Conservation (phyloP, 1,140 invertebrate genomes). For the Nasonia giraulti region DNA sequence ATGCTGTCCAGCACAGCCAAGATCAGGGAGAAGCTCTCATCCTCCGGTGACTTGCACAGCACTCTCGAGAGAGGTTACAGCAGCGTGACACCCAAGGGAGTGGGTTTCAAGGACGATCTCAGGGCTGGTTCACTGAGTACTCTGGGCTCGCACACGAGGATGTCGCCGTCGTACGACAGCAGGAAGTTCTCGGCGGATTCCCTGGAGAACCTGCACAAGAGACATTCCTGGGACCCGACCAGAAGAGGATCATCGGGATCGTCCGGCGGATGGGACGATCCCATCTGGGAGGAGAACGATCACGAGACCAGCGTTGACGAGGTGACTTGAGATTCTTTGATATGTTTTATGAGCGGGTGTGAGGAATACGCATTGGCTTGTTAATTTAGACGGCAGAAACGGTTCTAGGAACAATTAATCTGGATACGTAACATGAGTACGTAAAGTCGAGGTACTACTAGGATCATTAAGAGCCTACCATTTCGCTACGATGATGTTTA, state of each 20-base stretch:
- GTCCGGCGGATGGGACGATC: conserved; percentile 76
- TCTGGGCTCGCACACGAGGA: conserved; percentile 62
- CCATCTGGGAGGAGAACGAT: conserved; percentile 74
- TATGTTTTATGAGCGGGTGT: background rate
- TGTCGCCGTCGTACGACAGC: conserved; percentile 72
- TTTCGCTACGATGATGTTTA: background rate
- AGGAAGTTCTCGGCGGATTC: conserved; percentile 83
- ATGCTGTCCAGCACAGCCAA: conserved; percentile 28
- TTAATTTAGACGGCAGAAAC: no score
- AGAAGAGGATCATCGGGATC: conserved; percentile 77
- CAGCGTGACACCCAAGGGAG: conserved; percentile 64
- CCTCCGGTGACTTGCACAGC: conserved; percentile 53
- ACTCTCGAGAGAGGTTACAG: conserved; percentile 66
- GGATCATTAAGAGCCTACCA: background rate
- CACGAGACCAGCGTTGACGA: conserved; percentile 51
- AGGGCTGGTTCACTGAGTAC: conserved; percentile 67
- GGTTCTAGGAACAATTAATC: background rate
- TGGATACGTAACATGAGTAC: background rate
- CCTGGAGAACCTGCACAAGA: conserved; percentile 77
- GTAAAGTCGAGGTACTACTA: background rate
- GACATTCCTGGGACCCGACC: conserved; percentile 81
- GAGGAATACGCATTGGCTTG: background rate
- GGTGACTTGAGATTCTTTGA: conserved; percentile 55
- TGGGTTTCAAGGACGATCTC: conserved; percentile 69
- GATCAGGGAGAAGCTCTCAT: conserved; percentile 35